phyloP scores from a whole-genome alignment of 1,140 invertebrate genomes.

The Drosophila kikkawai region DNA sequence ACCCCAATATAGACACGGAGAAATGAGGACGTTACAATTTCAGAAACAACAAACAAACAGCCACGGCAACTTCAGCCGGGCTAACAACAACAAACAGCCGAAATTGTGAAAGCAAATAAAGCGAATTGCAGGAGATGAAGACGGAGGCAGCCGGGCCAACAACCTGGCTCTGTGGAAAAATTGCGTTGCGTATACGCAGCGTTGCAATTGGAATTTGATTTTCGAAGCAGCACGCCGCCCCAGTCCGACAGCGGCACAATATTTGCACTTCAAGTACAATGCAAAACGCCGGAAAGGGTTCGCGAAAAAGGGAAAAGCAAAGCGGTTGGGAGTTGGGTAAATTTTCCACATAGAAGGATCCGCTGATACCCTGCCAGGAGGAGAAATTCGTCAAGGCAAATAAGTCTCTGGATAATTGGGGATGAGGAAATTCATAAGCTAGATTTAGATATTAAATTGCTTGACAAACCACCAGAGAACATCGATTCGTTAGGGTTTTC shows the following conservation, averaged over 20 bases:
- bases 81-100: slow-evolving; percentile 59
- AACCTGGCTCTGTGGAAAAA: slow-evolving; percentile 35
- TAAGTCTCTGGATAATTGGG: slow-evolving; percentile 1
- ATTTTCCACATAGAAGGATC: slow-evolving; percentile 24
- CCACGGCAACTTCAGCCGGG: slow-evolving; percentile 37
- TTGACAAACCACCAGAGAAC: slow-evolving; percentile 14
- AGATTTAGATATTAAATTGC: slow-evolving; percentile 27
- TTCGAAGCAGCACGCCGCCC: slow-evolving; percentile 56
- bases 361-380: slow-evolving; percentile 36
- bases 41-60: slow-evolving; percentile 72
- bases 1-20: slow-evolving; percentile 29
- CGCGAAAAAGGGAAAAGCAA: background rate
- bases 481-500: slow-evolving; percentile 21
- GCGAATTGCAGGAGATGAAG: slow-evolving; percentile 56
- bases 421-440: background rate
- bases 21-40: slow-evolving; percentile 45
- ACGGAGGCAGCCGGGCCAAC: slow-evolving; percentile 23
- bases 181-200: slow-evolving; percentile 75
- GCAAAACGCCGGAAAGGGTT: slow-evolving; percentile 47
- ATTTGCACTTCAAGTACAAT: slow-evolving; percentile 75
- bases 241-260: slow-evolving; percentile 65
- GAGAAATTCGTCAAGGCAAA: slow-evolving; percentile 16
- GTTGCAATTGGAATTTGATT: slow-evolving; percentile 79
- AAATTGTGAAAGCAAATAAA: slow-evolving; percentile 76
- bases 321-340: background rate